Base-by-base conservation (phyloP, 2,888 invertebrate genomes). In the Muschampia plurimacula region DNA sequence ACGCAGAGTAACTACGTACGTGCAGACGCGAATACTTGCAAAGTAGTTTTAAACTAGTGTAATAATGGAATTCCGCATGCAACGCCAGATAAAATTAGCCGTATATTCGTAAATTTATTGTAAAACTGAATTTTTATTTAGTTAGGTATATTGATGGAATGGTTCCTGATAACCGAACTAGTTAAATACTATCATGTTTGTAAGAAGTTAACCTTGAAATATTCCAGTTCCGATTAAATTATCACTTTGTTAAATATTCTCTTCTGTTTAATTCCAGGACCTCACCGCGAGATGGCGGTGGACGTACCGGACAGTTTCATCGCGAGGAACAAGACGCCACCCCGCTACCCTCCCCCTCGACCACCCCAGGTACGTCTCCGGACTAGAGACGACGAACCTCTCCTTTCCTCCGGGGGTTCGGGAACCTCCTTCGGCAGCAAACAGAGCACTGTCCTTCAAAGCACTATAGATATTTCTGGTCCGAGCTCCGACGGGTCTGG, bases 231-330 rank as follows among this genome's bases (percentile, higher is more conserved):
- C 15, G 59, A 12, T 46, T 28, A 46, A 10, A 36, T 36, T 39
- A 52, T 62, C n/a, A 60, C 0, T 46, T 15, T 15, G 46, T 55
- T 69, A 60, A 73, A 65, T 39, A 52, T 66, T 65, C 49, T 62
- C 49, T 39, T 63, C 69, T 76, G 2, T 77, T 74, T 64, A 62
- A 55, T 93, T 95, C 77, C 92, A 95, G 97, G 97, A 91, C 98
- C 98, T 86, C 99, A 99, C 95, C 97, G 99, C 89, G 99, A 99
- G 96, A 98, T 99, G 98, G 98, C 99, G 89, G 99, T 99, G 91
- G 99, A 99, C 95, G 99, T 99, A 84, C 99, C 99, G 86, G 98
- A 98, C 89, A 97, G 97, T 84, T 98, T 98, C 95, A 96, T 98
- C 85, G 98, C 97, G 80, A 95, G 97, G 84, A 97, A 97, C 92